Evolutionary conservation across 2,888 invertebrate species (phyloP).

Genomic region (Helicoverpa assulta): DNA sequence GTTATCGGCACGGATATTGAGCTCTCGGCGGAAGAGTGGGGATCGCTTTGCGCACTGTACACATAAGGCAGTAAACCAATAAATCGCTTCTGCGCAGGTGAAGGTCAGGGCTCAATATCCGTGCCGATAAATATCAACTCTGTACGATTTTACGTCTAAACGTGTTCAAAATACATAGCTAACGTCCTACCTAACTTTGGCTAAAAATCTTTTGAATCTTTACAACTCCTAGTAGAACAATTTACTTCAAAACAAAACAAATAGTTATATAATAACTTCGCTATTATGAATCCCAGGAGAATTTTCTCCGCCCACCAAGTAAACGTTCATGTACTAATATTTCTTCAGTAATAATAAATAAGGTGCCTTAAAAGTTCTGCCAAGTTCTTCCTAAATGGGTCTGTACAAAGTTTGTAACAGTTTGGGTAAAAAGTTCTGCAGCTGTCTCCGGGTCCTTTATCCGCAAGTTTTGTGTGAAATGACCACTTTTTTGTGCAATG

Average conservation of each 20-base stretch:
- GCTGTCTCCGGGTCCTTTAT: slow-evolving; percentile 1
- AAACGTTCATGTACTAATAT: background rate
- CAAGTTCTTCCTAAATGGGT: slow-evolving; percentile 22
- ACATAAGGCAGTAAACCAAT: too few species aligned
- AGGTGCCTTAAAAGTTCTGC: slow-evolving; percentile 18
- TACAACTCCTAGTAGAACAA: background rate
- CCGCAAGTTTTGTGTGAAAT: background rate
- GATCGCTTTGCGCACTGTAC: too few species aligned
- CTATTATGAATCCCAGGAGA: slow-evolving; percentile 6
- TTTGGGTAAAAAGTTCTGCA: slow-evolving; percentile 18
- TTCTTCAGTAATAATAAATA: slow-evolving; percentile 29
- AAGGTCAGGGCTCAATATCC: too few species aligned
- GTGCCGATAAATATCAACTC: too few species aligned
- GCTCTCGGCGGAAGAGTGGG: too few species aligned
- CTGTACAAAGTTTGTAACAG: slow-evolving; percentile 19
- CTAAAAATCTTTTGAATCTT: too few species aligned
- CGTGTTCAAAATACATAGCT: too few species aligned
- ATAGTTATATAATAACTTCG: background rate
- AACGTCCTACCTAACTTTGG: too few species aligned
- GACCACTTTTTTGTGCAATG: background rate
- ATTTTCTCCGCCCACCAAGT: background rate
- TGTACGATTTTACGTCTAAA: too few species aligned
- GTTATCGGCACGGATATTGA: too few species aligned
- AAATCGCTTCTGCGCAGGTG: too few species aligned
- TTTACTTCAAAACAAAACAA: background rate